phyloP scores from a whole-genome alignment of 2,797 vertebrate genomes.

The Emys orbicularis region DNA sequence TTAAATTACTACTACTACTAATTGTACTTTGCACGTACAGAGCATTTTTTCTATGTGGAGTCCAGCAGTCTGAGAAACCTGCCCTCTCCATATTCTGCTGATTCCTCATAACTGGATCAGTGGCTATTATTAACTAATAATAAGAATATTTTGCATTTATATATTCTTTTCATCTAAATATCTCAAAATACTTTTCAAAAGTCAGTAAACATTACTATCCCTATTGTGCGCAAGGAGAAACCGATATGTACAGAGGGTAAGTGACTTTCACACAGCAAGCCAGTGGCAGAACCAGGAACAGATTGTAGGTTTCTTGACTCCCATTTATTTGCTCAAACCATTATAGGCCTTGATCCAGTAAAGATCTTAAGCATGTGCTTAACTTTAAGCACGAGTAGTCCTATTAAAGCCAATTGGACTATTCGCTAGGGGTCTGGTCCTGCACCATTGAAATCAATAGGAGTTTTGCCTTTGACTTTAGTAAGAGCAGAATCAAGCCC shows the following conservation, averaged over 20 bases:
- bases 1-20: background rate
- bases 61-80: background rate
- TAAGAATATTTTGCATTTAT: background rate
- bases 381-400: background rate
- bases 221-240: background rate
- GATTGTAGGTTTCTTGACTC: background rate
- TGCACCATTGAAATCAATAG: slow-evolving; percentile 6
- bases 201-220: background rate
- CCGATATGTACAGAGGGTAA: accelerated
- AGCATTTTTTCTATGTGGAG: background rate
- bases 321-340: background rate
- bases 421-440: background rate
- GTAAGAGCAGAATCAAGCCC: background rate
- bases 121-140: background rate
- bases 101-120: background rate
- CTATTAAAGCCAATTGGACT: slow-evolving; percentile 7
- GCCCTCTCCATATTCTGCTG: background rate
- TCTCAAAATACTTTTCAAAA: slow-evolving; percentile 21
- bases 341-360: background rate
- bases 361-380: background rate
- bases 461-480: background rate
- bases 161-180: background rate
- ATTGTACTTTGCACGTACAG: slow-evolving; percentile 23
- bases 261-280: background rate
- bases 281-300: background rate